Evolutionary conservation across 2,113 vertebrate species (phyloP), one percentile per base, ranked within the genome.

Genomic region (Erythrocercus mccallii): DNA sequence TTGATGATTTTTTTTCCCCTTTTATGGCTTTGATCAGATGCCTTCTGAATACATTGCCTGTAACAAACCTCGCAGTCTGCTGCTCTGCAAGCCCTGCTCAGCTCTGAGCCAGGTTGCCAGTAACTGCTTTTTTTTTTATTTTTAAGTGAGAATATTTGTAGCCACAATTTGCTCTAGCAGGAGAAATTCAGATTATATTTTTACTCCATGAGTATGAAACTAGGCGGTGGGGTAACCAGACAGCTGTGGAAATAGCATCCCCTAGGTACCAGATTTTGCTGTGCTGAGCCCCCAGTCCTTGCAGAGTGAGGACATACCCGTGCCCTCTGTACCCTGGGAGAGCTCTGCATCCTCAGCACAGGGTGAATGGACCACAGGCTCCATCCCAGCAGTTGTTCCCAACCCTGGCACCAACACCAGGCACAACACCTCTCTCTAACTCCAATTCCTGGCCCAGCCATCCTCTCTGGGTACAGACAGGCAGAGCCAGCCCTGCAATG

Each of bases 1-100:
- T 94, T 96, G 92, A 93, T 96, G 79, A 96, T 93, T 80, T 86
- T 79, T 70, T 70, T 44, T 6, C 2, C 66, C 33, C 48, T 86
- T 95, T 97, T 96, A 94, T 88, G 60, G 93, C 93, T 96, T 60
- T 90, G 92, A 96, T 96, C 91, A 90, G 95, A 96, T 94, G 88
- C 62, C 69, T 93, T 33, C 84, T 95, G 88, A 95, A 95, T 95
- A 94, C 76, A 88, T 92, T 85, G 87, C 57, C 0, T 3, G 76
- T 61, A 94, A 54, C 81, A 90, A 89, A 91, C 73, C 53, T 88
- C 58, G 2, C 79, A 68, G 91, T 61, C 76, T 88, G 64, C 93
- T 94, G 78, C 48, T 81, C 74, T 95, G 84, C 51, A 88, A 94
- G 84, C 86, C 68, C 50, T 62, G 74, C 89, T 69, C 85, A 61